These are phyloP conservation scores for Siniperca scherzeri DNA, from an alignment of 2,797 vertebrate species.

Conservation along the genomic window DNA sequence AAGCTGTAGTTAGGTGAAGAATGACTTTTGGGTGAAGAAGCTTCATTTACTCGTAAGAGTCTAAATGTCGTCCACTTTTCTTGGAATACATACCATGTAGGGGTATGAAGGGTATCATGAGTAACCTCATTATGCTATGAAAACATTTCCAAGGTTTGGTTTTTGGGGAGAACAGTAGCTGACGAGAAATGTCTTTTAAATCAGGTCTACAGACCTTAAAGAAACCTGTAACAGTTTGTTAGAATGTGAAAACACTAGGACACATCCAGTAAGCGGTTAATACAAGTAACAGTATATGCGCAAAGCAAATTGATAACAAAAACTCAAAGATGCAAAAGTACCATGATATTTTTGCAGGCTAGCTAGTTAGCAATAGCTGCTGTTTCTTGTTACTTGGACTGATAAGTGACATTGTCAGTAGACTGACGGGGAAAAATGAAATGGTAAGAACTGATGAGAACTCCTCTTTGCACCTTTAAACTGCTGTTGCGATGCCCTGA, in stretches of 20 bases:
- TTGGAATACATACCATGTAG: constrained; percentile 37
- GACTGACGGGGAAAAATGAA: background rate
- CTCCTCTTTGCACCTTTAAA: constrained; percentile 5
- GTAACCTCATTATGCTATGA: constrained; percentile 23
- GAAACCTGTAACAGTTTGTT: background rate
- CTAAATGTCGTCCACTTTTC: constrained; percentile 62
- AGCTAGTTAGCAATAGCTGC: constrained; percentile 16
- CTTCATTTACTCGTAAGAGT: constrained; percentile 63
- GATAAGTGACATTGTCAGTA: background rate
- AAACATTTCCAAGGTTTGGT: constrained; percentile 27
- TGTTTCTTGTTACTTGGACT: constrained; percentile 9
- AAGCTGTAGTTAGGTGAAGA: constrained; percentile 73
- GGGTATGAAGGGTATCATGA: constrained; percentile 14
- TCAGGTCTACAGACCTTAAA: constrained; percentile 4
- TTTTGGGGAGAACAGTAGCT: constrained; percentile 11
- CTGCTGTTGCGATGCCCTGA: constrained; percentile 5
- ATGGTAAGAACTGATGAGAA: constrained; percentile 4
- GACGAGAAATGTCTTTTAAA: background rate
- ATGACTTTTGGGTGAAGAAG: constrained; percentile 58
- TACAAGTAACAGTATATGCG: constrained; percentile 5
- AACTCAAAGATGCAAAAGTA: constrained; percentile 3
- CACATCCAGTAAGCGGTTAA: background rate
- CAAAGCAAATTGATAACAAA: constrained; percentile 10
- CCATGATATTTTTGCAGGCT: constrained; percentile 18
- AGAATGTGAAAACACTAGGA: constrained; percentile 13